Conservation (phyloP, 2,888 invertebrate species). For the Drosophila picticornis region DNA sequence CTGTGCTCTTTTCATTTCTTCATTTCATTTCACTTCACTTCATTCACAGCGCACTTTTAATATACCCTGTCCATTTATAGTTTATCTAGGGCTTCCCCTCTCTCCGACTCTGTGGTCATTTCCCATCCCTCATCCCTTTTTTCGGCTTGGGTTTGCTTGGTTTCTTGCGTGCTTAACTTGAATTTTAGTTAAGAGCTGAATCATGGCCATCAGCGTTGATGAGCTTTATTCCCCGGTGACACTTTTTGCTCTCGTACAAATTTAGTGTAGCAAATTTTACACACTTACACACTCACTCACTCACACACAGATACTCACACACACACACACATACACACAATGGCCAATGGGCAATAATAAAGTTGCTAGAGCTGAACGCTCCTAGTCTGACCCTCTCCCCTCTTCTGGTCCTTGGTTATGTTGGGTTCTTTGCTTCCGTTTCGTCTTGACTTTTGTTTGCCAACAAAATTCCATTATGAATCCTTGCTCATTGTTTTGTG, state of each 20-base stretch:
- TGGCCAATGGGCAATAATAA: constrained; percentile 64
- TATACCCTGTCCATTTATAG: constrained; percentile 54
- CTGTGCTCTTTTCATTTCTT: constrained; percentile 36
- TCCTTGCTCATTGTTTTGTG: constrained; percentile 77
- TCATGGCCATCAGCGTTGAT: constrained; percentile 80
- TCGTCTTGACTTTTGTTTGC: constrained; percentile 67
- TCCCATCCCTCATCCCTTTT: neutral
- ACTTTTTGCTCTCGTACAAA: constrained; percentile 74
- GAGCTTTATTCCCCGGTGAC: constrained; percentile 80
- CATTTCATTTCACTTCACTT: constrained; percentile 47
- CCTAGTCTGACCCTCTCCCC: neutral
- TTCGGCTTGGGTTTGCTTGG: constrained; percentile 14
- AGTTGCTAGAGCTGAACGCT: constrained; percentile 50
- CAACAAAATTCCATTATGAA: constrained; percentile 77
- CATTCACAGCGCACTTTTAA: constrained; percentile 50
- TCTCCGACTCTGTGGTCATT: constrained; percentile 1
- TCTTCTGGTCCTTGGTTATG: constrained; percentile 6
- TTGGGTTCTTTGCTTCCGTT: constrained; percentile 58
- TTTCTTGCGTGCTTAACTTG: constrained; percentile 45
- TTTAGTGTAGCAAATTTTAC: constrained; percentile 73
- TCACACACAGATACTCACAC: constrained; percentile 34
- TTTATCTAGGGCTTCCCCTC: constrained; percentile 30
- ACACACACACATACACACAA: constrained; percentile 26
- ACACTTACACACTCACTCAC: constrained; percentile 40
- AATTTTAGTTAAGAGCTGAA: constrained; percentile 73